Percentiles rank a stretch among this genome's conserved stretches.
phyloP scores from a whole-genome alignment of 2,888 invertebrate genomes.

The Stenoptilia bipunctidactyla region DNA sequence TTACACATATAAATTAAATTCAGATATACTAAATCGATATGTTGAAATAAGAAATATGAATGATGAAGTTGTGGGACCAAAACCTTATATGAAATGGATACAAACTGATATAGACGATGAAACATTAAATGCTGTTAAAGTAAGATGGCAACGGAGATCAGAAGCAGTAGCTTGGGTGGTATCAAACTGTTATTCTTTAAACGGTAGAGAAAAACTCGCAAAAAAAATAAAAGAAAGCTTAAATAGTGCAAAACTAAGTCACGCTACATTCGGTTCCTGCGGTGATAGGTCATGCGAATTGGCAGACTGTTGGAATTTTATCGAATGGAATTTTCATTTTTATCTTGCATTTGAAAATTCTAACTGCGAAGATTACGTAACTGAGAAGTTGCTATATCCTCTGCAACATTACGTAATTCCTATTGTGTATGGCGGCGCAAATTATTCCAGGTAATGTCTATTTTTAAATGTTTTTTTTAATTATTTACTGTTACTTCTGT shows the following conservation, averaged over 20 bases:
- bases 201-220: constrained; percentile 30
- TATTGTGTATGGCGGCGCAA: constrained; percentile 73
- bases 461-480: no score
- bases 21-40: constrained; percentile 47
- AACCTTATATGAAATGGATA: constrained; percentile 22
- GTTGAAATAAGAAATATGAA: constrained; percentile 30
- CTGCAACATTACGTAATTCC: constrained; percentile 62
- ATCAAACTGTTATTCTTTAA: constrained; percentile 39
- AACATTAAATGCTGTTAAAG: constrained; percentile 21
- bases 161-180: constrained; percentile 58
- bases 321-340: constrained; percentile 76
- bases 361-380: constrained; percentile 35
- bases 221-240: constrained; percentile 28
- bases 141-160: constrained; percentile 33
- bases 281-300: constrained; percentile 39
- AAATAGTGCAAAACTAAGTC: constrained; percentile 23
- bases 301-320: constrained; percentile 29
- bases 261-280: constrained; percentile 70
- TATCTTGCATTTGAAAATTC: constrained; percentile 82
- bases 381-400: constrained; percentile 20
- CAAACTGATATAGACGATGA: constrained; percentile 8
- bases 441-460: constrained; percentile 15
- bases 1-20: constrained; percentile 47
- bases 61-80: constrained; percentile 42
- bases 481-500: no score